Percentiles rank a stretch among this genome's conserved stretches.
phyloP scores from a whole-genome alignment of 2,888 invertebrate species.

The Argyresthia albistria region DNA sequence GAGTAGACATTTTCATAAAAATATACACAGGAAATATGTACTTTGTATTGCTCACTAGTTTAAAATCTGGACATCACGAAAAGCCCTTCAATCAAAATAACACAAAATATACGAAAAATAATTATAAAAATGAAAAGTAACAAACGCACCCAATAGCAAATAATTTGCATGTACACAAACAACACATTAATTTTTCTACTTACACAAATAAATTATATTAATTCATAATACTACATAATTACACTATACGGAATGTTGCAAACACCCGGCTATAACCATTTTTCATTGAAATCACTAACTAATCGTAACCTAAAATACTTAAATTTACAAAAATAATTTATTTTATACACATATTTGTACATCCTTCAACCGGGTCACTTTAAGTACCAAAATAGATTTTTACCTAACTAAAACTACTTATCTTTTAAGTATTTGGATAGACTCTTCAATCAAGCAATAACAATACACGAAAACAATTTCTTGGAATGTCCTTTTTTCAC shows the following conservation, averaged over 20 bases:
- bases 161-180: constrained; percentile 40
- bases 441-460: constrained; percentile 64
- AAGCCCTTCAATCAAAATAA: neutral
- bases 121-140: neutral
- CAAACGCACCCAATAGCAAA: constrained; percentile 47
- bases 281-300: constrained; percentile 40
- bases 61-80: neutral
- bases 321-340: constrained; percentile 38
- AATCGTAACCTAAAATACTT: constrained; percentile 28
- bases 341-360: constrained; percentile 66
- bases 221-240: constrained; percentile 35
- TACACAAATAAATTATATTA: constrained; percentile 59
- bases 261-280: constrained; percentile 39
- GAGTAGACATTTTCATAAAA: constrained; percentile 1
- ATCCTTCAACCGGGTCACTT: constrained; percentile 47
- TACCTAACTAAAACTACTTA: constrained; percentile 48
- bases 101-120: neutral
- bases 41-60: neutral
- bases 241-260: constrained; percentile 39
- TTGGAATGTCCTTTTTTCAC: neutral
- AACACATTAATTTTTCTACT: constrained; percentile 52
- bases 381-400: constrained; percentile 44
- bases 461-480: constrained; percentile 40
- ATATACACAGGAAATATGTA: neutral
- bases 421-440: constrained; percentile 69